Evolutionary conservation across 2,888 invertebrate genomes (phyloP).

Genomic region (Nebria brevicollis): DNA sequence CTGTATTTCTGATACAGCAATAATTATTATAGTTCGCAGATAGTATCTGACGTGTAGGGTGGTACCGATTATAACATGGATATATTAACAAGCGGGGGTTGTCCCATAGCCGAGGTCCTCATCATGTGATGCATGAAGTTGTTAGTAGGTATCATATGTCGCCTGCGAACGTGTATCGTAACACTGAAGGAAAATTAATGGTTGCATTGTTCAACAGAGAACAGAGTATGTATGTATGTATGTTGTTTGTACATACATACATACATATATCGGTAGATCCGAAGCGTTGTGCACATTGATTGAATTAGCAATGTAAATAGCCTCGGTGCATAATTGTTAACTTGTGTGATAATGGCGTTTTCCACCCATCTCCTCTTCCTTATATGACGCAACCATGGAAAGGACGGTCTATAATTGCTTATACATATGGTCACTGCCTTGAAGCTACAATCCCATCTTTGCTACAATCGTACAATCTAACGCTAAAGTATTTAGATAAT

Average conservation of each 20-base stretch:
- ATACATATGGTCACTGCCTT: background rate
- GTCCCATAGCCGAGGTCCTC: background rate
- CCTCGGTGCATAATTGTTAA: slow-evolving; percentile 17
- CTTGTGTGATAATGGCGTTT: slow-evolving; percentile 3
- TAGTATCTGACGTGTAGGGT: background rate
- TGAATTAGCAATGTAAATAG: slow-evolving; percentile 23
- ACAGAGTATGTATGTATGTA: background rate
- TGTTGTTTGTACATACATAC: background rate
- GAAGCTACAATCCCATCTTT: background rate
- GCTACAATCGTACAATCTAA: background rate
- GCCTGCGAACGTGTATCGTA: slow-evolving; percentile 18
- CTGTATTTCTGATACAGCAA: background rate
- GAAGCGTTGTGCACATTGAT: slow-evolving; percentile 11
- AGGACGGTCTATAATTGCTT: background rate
- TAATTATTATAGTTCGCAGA: background rate
- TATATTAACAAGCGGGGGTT: background rate
- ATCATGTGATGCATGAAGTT: slow-evolving; percentile 9
- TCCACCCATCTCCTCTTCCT: background rate
- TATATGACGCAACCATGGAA: background rate
- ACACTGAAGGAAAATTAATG: slow-evolving; percentile 23
- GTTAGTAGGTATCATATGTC: slow-evolving; percentile 19
- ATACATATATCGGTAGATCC: background rate
- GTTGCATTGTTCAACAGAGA: slow-evolving; percentile 8
- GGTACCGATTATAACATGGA: background rate
- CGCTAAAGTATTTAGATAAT: background rate